Evolutionary conservation across 2,113 vertebrate genomes (phyloP).

Genomic region (Gallinago jamesoni): DNA sequence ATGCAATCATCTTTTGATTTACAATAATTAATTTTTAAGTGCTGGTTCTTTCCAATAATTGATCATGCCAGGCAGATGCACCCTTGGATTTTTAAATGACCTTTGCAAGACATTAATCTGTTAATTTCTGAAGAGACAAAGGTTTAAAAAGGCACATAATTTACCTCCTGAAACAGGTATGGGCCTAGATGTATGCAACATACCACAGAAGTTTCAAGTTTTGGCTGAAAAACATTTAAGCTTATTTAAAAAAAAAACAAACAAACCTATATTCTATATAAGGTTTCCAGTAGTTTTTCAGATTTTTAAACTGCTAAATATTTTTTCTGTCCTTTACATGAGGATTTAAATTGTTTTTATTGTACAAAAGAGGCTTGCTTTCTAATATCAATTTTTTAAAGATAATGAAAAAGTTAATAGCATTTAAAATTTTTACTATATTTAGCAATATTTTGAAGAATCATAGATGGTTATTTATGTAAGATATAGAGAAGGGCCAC

Average conservation of each 20-base stretch:
- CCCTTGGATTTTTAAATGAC: neutral
- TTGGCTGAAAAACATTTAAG: neutral
- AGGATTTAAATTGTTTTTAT: neutral
- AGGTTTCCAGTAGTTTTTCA: neutral
- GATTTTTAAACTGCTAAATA: neutral
- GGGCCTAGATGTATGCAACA: neutral
- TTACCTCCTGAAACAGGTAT: neutral
- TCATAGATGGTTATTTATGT: neutral
- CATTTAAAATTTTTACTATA: neutral
- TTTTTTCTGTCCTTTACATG: neutral
- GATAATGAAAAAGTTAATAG: neutral
- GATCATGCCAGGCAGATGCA: neutral
- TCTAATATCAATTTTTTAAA: neutral
- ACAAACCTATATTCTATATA: neutral
- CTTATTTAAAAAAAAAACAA: neutral
- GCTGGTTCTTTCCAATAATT: neutral
- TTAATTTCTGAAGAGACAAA: neutral
- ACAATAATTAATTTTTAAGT: neutral
- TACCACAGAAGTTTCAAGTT: neutral
- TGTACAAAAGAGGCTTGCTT: fast-evolving
- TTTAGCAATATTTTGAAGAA: neutral
- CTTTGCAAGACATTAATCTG: neutral
- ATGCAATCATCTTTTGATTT: neutral
- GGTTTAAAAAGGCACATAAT: neutral
- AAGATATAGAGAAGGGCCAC: neutral